phyloP scores from a whole-genome alignment of 2,113 vertebrate species.

The Anhinga rufa region DNA sequence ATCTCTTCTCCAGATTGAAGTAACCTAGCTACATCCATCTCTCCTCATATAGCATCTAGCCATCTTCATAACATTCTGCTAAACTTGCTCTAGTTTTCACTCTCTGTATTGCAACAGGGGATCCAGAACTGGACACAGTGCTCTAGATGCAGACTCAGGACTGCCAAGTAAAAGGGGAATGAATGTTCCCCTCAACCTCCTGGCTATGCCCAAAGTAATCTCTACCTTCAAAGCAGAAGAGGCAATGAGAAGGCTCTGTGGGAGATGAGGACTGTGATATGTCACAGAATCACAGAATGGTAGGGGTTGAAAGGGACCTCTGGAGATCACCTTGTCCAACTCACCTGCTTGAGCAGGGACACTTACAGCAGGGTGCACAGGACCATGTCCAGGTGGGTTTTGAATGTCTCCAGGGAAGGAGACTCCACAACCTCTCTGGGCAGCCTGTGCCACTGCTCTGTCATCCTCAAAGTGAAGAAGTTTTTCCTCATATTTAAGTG shows the following conservation, averaged over 20 bases:
- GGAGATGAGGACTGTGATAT: accelerated
- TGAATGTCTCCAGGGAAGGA: too few relatives aligned
- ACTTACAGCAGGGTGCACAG: too few relatives aligned
- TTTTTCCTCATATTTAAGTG: too few relatives aligned
- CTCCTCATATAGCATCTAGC: neutral
- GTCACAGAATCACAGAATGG: too few relatives aligned
- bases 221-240: neutral
- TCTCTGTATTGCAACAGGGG: neutral
- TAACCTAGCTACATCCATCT: neutral
- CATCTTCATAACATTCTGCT: neutral
- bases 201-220: neutral
- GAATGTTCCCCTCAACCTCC: neutral
- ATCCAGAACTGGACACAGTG: neutral
- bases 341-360: too few relatives aligned
- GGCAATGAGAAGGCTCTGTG: neutral
- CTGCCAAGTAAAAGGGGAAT: neutral
- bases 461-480: too few relatives aligned
- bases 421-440: too few relatives aligned
- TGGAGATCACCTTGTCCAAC: too few relatives aligned
- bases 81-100: neutral
- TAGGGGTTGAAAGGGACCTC: too few relatives aligned
- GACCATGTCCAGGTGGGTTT: too few relatives aligned
- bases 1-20: neutral
- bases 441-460: too few relatives aligned
- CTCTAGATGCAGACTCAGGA: neutral